Evolutionary conservation across 1,140 invertebrate species (phyloP), one percentile per base, ranked within the genome.

Genomic region (Sinella curviseta): DNA sequence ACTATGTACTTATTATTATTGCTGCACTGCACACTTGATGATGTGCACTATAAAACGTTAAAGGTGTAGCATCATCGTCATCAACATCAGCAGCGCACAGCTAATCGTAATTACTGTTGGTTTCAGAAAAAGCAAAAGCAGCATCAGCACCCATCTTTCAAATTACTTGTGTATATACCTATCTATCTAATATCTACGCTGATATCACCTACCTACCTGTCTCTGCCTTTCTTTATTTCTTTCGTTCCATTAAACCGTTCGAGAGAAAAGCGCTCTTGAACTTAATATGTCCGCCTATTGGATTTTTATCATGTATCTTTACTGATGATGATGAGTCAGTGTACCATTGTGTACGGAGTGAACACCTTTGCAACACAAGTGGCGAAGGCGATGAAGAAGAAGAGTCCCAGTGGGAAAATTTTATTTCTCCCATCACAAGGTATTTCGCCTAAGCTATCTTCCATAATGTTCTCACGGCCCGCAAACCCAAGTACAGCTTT

Each of bases 81-180:
- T 60, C 12, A 17, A 60, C 14, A 60, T 60, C 12, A 24, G 24
- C n/a, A 24, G 24, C 24, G n/a, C 55, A 60, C 55, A 60, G 55
- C 55, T 60, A 60, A 60, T 60, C 55, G 55, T 60, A 60, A 60
- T 60, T 60, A 60, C 55, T n/a, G 55, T 60, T 60, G 55, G 14
- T 60, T 60, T 60, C 55, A 60, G 24, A n/a, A 60, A 60, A 60
- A 60, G 55, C 55, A 60, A 60, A 60, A 60, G 55, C n/a, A n/a
- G n/a, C n/a, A n/a, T n/a, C n/a, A n/a, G n/a, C 55, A 14, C 24
- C 55, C 14, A 60, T 3, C 55, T 17, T 24, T 60, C 3, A 4
- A 60, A 24, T 24, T 24, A 60, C 55, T 60, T 12, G 3, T 8
- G 14, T n/a, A n/a, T n/a, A n/a, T n/a, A n/a, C n/a, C n/a, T n/a